A percentile compares a stretch with the other conserved stretches of the same genome.
These are phyloP conservation scores for Autographa gamma DNA, from an alignment of 2,888 invertebrate species.

Conservation along the genomic window DNA sequence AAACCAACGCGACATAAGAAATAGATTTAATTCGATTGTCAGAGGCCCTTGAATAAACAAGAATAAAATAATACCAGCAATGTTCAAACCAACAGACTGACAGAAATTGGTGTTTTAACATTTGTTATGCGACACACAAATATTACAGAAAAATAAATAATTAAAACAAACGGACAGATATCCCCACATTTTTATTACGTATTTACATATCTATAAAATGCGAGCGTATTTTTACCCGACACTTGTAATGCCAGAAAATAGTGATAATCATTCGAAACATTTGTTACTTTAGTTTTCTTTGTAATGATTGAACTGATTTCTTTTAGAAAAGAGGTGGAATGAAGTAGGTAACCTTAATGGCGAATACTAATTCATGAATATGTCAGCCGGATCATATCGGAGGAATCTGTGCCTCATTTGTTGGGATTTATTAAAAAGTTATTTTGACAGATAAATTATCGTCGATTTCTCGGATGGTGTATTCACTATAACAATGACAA, in stretches of 20 bases:
- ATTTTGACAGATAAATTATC: conserved; percentile 48
- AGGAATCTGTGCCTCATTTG: conserved; percentile 58
- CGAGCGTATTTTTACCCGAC: conserved; percentile 34
- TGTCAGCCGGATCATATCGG: conserved; percentile 53
- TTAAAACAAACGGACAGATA: conserved; percentile 10
- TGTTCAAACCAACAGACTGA: conserved; percentile 20
- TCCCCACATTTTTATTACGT: conserved; percentile 22
- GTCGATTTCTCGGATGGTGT: conserved; percentile 37
- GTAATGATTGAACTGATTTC: conserved; percentile 28
- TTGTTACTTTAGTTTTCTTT: conserved; percentile 27
- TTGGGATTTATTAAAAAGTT: conserved; percentile 34
- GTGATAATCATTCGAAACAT: conserved; percentile 40
- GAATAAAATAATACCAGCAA: conserved; percentile 11
- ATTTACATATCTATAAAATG: conserved; percentile 36
- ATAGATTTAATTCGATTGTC: not conserved
- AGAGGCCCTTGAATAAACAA: conserved; percentile 11
- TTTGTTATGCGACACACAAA: conserved; percentile 26
- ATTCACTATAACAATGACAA: conserved; percentile 9
- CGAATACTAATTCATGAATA: conserved; percentile 43
- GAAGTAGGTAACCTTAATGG: conserved; percentile 59
- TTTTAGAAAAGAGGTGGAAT: conserved; percentile 25
- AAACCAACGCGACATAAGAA: not conserved
- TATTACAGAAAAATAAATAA: conserved; percentile 21
- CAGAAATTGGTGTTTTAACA: conserved; percentile 35
- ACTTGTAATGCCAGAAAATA: conserved; percentile 31